Evolutionary conservation across 2,888 invertebrate species (phyloP), one percentile per base, ranked within the genome.

Genomic region (Ormyrus thymus): DNA sequence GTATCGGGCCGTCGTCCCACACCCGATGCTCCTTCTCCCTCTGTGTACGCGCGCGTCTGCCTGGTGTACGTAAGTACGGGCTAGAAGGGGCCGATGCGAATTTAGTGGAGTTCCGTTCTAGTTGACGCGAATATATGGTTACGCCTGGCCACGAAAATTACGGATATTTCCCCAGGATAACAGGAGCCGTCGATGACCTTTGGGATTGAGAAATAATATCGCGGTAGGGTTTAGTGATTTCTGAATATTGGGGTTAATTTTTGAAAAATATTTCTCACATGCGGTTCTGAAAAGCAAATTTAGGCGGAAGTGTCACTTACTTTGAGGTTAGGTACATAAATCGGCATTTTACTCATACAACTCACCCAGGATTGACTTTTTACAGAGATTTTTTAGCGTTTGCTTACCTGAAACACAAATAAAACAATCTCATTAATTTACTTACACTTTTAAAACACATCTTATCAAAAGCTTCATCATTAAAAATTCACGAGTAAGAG

Each of bases 391-490:
- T 15, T 15, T 8, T 29, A 29, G 3, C 9, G 29, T 11, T 13
- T 13, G 75, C 78, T 81, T 78, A 81, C 81, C 81, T 81, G 72
- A 59, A 81, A 81, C 78, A 78, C 10, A 78, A 53, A 73, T 55
- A 53, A 76, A 74, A 69, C 9, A 50, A 1, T 55, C 7, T 29
- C 6, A 8, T 15, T 70, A 61, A 70, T 13, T 56, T 55, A n/a
- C n/a, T 9, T 46, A 43, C 5, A 46, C 29, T 9, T 13, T 11
- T 29, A 45, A 10, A 43, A 8, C 13, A 15, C 3, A 29, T 29
- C 4, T 29, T 64, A 43, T 9, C 5, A 11, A 48, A 59, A n/a
- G 46, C 51, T 10, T 50, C 6, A 61, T 7, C 9, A 45, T 7
- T 64, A 48, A 7, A 7, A 43, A 46, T 43, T 13, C 43, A 61